These are phyloP conservation scores for Mormoops blainvillei DNA, from an alignment of 2,113 vertebrate genomes.

Conservation along the genomic window DNA sequence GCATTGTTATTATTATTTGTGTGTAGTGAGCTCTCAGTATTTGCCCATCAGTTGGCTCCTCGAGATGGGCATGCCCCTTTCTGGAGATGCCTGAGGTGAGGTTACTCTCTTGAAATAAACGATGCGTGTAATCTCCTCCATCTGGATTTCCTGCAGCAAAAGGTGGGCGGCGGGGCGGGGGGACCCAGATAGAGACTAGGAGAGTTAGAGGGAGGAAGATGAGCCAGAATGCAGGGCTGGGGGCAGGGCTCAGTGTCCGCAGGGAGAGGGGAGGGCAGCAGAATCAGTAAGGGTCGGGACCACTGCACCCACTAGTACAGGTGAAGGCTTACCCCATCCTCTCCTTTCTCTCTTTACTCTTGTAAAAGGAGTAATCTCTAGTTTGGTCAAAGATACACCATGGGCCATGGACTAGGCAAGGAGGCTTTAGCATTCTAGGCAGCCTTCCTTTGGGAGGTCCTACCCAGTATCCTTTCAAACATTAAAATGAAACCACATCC, in stretches of 20 bases:
- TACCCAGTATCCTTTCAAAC: not conserved
- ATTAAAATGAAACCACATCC: not conserved
- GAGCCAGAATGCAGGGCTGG: not conserved
- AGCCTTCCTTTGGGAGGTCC: not conserved
- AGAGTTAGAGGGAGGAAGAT: not conserved
- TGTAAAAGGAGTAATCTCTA: not conserved
- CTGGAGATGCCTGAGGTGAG: not conserved
- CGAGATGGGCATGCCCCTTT: not conserved
- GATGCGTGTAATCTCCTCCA: not conserved
- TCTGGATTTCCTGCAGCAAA: not conserved
- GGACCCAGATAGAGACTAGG: not conserved
- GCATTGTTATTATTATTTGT: not conserved
- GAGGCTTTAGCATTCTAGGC: not conserved
- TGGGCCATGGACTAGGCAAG: not conserved
- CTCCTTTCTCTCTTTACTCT: not conserved
- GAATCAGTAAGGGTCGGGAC: not conserved
- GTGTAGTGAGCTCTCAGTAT: not conserved
- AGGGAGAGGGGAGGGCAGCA: not conserved
- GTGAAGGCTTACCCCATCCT: fast-evolving
- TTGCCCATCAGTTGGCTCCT: not conserved
- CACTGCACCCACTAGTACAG: not conserved
- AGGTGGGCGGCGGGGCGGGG: too few species aligned
- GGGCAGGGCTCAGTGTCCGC: not conserved
- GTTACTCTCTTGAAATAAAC: not conserved
- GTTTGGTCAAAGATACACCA: not conserved